Evolutionary conservation across 2,113 vertebrate species (phyloP), one percentile per base, ranked within the genome.

Genomic region (Tinamus guttatus): DNA sequence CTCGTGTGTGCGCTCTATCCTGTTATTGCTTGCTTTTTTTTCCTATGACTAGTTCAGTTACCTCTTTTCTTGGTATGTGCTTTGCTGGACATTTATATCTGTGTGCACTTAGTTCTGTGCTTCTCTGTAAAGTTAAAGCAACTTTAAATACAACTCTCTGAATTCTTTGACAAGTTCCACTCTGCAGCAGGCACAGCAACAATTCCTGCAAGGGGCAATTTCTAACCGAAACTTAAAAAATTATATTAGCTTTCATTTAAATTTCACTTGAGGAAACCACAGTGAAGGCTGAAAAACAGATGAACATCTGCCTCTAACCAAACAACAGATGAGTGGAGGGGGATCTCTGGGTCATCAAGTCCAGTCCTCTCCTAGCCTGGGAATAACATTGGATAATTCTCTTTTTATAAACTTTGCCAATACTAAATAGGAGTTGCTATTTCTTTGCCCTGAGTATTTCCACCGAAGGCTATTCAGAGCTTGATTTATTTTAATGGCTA

Each of bases 291-390:
- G 19, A 81, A 88, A 95, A 97, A 5, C 87, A 95, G 93, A 94
- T 94, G 95, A 81, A 86, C 89, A 88, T 94, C 94, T 91, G 90
- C 85, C 94, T 91, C 81, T 75, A 64, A 60, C 87, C 93, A 93
- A 97, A 93, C 65, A 93, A 41, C 82, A 85, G 60, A 91, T 59
- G 59, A 86, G 83, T 88, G 90, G 68, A 94, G 83, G 81, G 73
- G 80, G 92, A 96, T 96, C 95, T 94, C 95, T 95, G 85, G 96
- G 95, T 96, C 96, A 96, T 96, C 94, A 94, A 96, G 95, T 96
- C 90, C 94, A 90, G 85, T 75, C 76, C 83, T 96, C 80, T 96
- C 88, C 85, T 95, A 78, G 88, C 80, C 60, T 93, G 92, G 92
- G 90, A 94, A 92, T 95, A 95, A 92, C 90, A 94, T 96, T 90